Percentiles rank a stretch among this genome's conserved stretches.
Conservation (phyloP, 2,113 vertebrate genomes). For the Lycocorax pyrrhopterus region DNA sequence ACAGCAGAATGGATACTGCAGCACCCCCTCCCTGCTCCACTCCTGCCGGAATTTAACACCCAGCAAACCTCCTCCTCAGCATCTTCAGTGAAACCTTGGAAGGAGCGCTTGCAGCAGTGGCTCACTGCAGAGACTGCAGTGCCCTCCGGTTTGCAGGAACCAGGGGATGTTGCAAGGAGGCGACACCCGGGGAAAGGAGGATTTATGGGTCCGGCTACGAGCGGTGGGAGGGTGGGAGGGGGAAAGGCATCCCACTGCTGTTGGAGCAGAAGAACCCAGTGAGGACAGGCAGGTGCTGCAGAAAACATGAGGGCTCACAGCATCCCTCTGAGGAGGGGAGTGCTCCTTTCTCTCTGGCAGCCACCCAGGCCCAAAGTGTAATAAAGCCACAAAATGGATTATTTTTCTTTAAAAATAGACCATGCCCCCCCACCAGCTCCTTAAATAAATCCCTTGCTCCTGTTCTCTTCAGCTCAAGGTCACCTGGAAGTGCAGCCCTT, state of each 20-base stretch:
- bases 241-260: not conserved
- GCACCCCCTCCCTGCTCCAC: not conserved
- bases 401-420: constrained; percentile 32
- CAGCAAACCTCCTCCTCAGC: not conserved
- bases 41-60: not conserved
- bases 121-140: not conserved
- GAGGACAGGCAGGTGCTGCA: not conserved
- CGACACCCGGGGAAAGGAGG: not conserved
- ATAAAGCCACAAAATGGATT: not conserved
- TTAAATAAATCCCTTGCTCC: constrained; percentile 16
- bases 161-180: not conserved
- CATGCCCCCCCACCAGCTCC: not conserved
- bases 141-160: not conserved
- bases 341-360: not conserved
- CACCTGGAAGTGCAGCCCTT: not conserved
- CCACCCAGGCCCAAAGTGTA: not conserved
- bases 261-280: not conserved
- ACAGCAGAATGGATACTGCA: not conserved
- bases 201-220: accelerated
- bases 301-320: not conserved
- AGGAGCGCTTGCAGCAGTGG: not conserved
- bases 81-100: not conserved
- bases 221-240: not conserved
- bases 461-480: constrained; percentile 7
- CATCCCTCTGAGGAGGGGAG: not conserved